These are phyloP conservation scores for Hyperoplus immaculatus DNA, from an alignment of 2,797 vertebrate genomes.

Conservation along the genomic window DNA sequence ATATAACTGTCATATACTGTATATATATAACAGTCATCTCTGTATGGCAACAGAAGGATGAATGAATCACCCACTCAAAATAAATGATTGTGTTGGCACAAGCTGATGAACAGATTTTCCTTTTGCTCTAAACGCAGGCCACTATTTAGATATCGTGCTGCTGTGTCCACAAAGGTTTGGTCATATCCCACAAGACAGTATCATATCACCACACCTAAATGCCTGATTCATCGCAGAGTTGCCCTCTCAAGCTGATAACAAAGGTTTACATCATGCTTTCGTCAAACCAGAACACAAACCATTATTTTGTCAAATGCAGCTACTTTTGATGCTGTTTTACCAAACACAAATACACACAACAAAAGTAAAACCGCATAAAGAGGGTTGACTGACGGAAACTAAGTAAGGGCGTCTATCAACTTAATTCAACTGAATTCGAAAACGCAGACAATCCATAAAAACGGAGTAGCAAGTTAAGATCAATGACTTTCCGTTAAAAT, in stretches of 20 bases:
- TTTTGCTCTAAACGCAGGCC: neutral
- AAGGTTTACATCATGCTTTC: neutral
- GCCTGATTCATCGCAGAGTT: neutral
- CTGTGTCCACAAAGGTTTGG: constrained; percentile 42
- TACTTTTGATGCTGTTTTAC: neutral
- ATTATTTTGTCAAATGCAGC: neutral
- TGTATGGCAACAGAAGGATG: neutral
- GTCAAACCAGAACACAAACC: neutral
- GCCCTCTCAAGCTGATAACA: neutral
- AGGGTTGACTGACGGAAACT: neutral
- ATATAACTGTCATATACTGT: too few relatives aligned
- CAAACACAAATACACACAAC: neutral
- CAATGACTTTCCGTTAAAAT: neutral
- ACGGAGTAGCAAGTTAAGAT: neutral
- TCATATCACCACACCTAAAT: constrained; percentile 17
- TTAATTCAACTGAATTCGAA: constrained; percentile 10
- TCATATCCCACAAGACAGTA: constrained; percentile 38
- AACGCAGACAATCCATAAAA: neutral
- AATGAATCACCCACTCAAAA: constrained; percentile 3
- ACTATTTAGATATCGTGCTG: constrained; percentile 7
- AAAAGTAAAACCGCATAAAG: neutral
- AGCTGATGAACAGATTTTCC: neutral
- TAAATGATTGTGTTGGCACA: neutral
- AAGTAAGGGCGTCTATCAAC: neutral
- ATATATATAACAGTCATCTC: too few relatives aligned